Evolutionary conservation across 2,113 vertebrate species (phyloP), one percentile per base, ranked within the genome.

Genomic region (Pluvianellus socialis): DNA sequence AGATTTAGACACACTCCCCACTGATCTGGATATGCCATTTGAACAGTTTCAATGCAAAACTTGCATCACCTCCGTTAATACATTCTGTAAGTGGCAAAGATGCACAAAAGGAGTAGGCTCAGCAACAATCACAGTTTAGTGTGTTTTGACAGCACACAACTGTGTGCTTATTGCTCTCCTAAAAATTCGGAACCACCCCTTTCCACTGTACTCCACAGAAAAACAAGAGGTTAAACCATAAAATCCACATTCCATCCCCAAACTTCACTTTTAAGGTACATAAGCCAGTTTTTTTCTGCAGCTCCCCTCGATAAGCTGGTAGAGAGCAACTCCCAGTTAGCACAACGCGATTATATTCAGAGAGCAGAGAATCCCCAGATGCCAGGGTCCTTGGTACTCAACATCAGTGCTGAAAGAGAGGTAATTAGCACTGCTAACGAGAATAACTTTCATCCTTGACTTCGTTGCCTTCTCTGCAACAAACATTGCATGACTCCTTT

Each of bases 401-500:
- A 15, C 26, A n/a, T 16, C 35, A 14, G 15, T 19, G 20, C 66
- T n/a, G 66, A 38, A 35, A 42, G 44, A 47, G 30, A 61, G n/a
- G 33, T 28, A 35, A 58, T 72, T 22, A 73, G 73, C n/a, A 52
- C 53, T 49, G 53, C 86, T 79, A 17, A 79, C 0, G 3, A 59
- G n/a, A 79, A 30, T 40, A 59, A 9, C 1, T 0, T 33, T 65
- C 35, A 45, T n/a, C 47, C 66, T 35, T 12, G 58, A 45, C 26
- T 35, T 21, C 5, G 7, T 27, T 44, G 23, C 32, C 33, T 35
- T 58, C 44, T 55, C 66, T 62, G n/a, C 24, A 53, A 19, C 47
- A 47, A 38, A 21, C 3, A 0, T 18, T 15, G 18, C 4, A 20
- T 1, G 3, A 15, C 40, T 40, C 33, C 35, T 44, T 50, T 13